Percentiles rank a stretch among this genome's conserved stretches.
Evolutionary conservation across 2,113 vertebrate genomes (phyloP).

Genomic region (Vicugna pacos): DNA sequence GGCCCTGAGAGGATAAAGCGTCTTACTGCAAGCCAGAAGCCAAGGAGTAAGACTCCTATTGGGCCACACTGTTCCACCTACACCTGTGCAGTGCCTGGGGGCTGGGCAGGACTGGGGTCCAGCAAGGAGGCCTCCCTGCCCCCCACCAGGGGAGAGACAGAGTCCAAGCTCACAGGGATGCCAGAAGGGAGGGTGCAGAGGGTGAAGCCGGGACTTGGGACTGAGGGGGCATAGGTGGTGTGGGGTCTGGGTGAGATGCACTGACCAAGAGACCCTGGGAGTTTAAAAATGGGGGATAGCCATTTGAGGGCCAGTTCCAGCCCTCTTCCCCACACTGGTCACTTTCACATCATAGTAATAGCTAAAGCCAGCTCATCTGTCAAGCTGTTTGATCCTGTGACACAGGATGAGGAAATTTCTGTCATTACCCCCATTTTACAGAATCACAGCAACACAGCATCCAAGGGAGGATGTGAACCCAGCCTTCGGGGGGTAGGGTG

Average conservation of each 20-base stretch:
- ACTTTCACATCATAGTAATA: no score
- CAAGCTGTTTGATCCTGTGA: background rate
- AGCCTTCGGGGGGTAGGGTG: background rate
- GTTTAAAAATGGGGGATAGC: background rate
- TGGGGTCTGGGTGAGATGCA: background rate
- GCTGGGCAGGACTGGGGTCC: background rate
- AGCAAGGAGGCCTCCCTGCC: background rate
- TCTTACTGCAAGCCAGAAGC: background rate
- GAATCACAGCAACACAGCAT: background rate
- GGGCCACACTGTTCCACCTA: background rate
- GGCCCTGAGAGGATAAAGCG: background rate
- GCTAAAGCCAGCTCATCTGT: background rate
- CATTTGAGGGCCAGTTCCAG: background rate
- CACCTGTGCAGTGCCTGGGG: background rate
- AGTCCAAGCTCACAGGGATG: background rate
- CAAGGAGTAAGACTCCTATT: background rate
- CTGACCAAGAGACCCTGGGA: background rate
- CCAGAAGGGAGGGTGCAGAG: background rate
- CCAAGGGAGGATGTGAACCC: background rate
- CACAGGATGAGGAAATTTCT: background rate
- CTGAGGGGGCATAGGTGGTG: no score
- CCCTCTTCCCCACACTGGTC: background rate
- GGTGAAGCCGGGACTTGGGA: background rate
- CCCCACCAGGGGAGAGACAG: background rate
- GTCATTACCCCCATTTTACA: background rate